phyloP scores from a whole-genome alignment of 2,888 invertebrate species.

The Hirtodrosophila duncani region DNA sequence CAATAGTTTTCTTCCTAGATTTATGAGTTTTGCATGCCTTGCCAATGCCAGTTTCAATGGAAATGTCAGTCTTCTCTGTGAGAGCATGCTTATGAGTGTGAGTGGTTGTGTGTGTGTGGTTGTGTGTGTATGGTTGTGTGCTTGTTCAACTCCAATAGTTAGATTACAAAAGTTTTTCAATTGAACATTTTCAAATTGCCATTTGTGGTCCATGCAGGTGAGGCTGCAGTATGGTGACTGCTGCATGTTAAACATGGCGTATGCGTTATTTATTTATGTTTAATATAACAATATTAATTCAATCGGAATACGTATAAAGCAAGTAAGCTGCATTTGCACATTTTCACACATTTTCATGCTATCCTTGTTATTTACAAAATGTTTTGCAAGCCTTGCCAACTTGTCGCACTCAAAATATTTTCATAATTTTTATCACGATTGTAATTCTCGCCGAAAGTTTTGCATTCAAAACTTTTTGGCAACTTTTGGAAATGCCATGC shows the following conservation, averaged over 20 bases:
- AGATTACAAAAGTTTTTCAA: constrained; percentile 69
- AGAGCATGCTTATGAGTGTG: too few species aligned
- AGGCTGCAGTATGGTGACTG: constrained; percentile 12
- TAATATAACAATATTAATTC: constrained; percentile 34
- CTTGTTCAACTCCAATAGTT: constrained; percentile 58
- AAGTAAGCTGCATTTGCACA: not conserved
- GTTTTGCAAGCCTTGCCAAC: constrained; percentile 32
- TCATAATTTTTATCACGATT: constrained; percentile 73
- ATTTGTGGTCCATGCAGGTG: constrained; percentile 30
- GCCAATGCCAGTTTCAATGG: too few species aligned
- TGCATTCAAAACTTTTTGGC: constrained; percentile 60
- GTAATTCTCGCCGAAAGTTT: constrained; percentile 70
- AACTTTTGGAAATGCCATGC: constrained; percentile 43
- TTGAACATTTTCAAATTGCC: constrained; percentile 53
- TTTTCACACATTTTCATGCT: constrained; percentile 17
- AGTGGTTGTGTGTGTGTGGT: constrained; percentile 1
- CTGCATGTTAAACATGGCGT: constrained; percentile 26
- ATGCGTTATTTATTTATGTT: constrained; percentile 6
- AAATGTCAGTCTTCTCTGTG: too few species aligned
- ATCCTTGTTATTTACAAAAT: constrained; percentile 40
- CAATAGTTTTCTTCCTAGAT: constrained; percentile 59
- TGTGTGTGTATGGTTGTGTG: constrained; percentile 26
- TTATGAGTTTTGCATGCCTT: constrained; percentile 48
- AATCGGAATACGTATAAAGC: constrained; percentile 8
- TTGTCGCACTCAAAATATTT: constrained; percentile 58